Evolutionary conservation across 2,113 vertebrate species (phyloP).

Genomic region (Eclectus roratus): DNA sequence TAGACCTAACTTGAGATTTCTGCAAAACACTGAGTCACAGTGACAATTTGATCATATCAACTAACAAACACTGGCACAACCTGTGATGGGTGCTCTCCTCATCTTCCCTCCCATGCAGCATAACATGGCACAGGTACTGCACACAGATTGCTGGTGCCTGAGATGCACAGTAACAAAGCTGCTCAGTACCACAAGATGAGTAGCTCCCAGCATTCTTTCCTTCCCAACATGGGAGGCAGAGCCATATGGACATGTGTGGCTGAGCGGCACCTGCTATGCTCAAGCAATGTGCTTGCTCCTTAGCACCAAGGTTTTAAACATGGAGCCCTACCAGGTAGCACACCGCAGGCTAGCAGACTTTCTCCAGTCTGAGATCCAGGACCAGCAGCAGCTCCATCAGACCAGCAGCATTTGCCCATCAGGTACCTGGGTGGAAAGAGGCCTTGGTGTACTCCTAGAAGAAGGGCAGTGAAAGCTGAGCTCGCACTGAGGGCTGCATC

Average conservation of each 20-base stretch:
- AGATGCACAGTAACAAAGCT: background rate
- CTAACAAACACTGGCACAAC: background rate
- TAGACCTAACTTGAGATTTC: background rate
- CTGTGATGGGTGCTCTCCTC: background rate
- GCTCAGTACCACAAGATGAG: background rate
- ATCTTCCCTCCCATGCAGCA: background rate
- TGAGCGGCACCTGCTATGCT: accelerated
- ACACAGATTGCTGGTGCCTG: accelerated
- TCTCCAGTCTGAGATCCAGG: background rate
- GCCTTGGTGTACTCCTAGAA: background rate
- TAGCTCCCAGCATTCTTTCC: background rate
- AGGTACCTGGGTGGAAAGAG: background rate
- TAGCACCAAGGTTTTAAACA: background rate
- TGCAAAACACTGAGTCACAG: background rate
- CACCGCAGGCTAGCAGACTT: background rate
- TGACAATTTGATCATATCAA: background rate
- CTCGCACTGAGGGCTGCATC: background rate
- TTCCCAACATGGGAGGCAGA: background rate
- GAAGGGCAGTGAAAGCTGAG: background rate
- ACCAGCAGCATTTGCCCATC: background rate
- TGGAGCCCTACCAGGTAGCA: background rate
- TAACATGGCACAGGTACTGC: background rate
- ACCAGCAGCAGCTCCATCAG: background rate
- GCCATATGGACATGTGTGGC: too few relatives aligned
- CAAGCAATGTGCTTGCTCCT: background rate